phyloP scores from a whole-genome alignment of 2,113 vertebrate genomes.

The Megaceryle maxima region DNA sequence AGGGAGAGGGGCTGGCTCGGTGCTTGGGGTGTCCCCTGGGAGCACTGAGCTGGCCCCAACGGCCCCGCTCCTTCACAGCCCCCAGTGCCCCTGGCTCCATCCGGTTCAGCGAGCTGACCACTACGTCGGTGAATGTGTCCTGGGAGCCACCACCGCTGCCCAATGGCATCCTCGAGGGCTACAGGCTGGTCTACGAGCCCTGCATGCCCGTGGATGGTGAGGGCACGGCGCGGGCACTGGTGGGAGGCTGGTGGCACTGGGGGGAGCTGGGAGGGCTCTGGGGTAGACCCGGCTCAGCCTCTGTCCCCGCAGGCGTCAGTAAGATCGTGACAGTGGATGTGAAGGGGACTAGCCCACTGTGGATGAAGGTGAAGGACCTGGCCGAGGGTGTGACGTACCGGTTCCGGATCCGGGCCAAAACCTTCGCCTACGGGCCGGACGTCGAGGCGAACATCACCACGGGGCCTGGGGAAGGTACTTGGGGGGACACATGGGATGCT shows the following conservation, averaged over 20 bases:
- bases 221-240: neutral
- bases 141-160: conserved; percentile 91
- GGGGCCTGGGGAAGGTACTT: conserved; percentile 90
- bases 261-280: neutral
- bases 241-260: neutral
- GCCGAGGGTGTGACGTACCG: conserved; percentile 90
- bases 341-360: conserved; percentile 88
- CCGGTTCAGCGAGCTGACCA: conserved; percentile 96
- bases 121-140: conserved; percentile 95
- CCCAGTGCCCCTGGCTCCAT: conserved; percentile 91
- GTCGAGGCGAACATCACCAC: conserved; percentile 96
- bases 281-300: neutral
- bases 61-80: conserved; percentile 69
- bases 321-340: conserved; percentile 97
- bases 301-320: conserved; percentile 84
- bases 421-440: conserved; percentile 92
- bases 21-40: neutral
- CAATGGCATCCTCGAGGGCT: conserved; percentile 92
- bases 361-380: conserved; percentile 96
- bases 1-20: neutral
- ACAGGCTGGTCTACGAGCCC: conserved; percentile 92
- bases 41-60: neutral
- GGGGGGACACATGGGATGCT: fast-evolving
- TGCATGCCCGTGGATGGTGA: conserved; percentile 91
- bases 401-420: conserved; percentile 91